Evolutionary conservation across 2,888 invertebrate species (phyloP).

Genomic region (Suillia variegata): DNA sequence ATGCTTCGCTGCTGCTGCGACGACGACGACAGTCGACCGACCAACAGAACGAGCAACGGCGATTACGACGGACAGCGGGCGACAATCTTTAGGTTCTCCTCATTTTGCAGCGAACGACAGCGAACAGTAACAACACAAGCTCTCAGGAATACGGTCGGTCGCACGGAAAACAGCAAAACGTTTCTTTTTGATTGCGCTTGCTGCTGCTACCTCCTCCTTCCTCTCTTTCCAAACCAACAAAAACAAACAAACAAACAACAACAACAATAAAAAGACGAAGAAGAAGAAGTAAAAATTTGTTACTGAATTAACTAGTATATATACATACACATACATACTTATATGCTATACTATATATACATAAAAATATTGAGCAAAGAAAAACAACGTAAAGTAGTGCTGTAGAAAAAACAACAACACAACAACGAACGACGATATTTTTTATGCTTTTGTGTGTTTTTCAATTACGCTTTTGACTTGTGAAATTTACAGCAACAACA

Average conservation of each 20-base stretch:
- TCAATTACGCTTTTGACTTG: background rate
- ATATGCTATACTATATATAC: background rate
- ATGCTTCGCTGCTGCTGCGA: too few species aligned
- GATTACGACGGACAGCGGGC: too few species aligned
- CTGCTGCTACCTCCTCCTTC: background rate
- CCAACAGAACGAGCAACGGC: too few species aligned
- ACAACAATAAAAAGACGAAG: background rate
- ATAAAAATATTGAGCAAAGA: background rate
- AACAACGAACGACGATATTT: background rate
- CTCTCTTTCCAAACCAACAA: too few species aligned
- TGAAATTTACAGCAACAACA: background rate
- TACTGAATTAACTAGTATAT: conserved; percentile 3
- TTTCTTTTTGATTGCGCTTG: too few species aligned
- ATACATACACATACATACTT: background rate
- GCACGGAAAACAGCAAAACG: conserved; percentile 24
- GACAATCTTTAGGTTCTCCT: too few species aligned
- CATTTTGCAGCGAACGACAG: conserved; percentile 22
- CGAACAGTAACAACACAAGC: conserved; percentile 46
- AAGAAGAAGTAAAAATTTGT: background rate
- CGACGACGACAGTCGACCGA: too few species aligned
- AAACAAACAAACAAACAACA: too few species aligned
- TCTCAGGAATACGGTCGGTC: conserved; percentile 50
- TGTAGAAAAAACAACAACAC: background rate
- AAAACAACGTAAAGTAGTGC: conserved; percentile 1
- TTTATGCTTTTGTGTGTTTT: conserved; percentile 5